Base-by-base conservation (phyloP, 1,140 invertebrate genomes). In the Drosophila varians region DNA sequence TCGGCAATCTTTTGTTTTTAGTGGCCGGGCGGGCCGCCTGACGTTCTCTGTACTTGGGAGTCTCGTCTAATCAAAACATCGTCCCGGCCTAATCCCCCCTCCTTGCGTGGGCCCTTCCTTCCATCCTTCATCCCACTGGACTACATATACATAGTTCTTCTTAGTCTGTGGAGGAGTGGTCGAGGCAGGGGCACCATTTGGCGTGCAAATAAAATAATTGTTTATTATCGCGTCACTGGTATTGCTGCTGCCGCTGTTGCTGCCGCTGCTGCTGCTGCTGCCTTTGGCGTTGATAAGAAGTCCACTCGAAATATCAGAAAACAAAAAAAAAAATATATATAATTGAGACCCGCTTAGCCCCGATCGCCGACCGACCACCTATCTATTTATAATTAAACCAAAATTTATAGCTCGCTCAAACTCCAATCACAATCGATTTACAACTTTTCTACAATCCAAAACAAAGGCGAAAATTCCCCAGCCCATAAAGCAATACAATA, bases 201-300 rank as follows among this genome's bases (percentile, higher is more conserved):
- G 60, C 42, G 65, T 76, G 76, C 65, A 72, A 86, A 82, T 74
- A 71, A 70, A 31, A 31, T 42, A 42, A 42, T 74, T 72, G 52
- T 68, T 79, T 64, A 83, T 76, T 86, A 84, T 86, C 80, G 51
- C 80, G 61, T 73, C 66, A 76, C 52, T 79, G 56, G 61, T 31
- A 9, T 31, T 47, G 9, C 43, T 46, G 18, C 40, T 70, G 38
- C 21, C 47, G 42, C 56, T 77, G 42, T 53, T 77, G 70, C 62
- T 23, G 34, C 4, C 4, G 4, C 40, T 46, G 14, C 51, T 69
- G 54, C 53, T 77, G 78, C 57, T 18, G 19, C 56, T 31, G 69
- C 52, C 56, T 40, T 18, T 26, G 25, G 28, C 52, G 38, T 42
- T 66, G 79, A 84, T 84, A 84, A 74, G 42, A 18, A n/a, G 19